These are phyloP conservation scores for Phoebastria nigripes DNA, from an alignment of 2,797 vertebrate species.

Conservation along the genomic window DNA sequence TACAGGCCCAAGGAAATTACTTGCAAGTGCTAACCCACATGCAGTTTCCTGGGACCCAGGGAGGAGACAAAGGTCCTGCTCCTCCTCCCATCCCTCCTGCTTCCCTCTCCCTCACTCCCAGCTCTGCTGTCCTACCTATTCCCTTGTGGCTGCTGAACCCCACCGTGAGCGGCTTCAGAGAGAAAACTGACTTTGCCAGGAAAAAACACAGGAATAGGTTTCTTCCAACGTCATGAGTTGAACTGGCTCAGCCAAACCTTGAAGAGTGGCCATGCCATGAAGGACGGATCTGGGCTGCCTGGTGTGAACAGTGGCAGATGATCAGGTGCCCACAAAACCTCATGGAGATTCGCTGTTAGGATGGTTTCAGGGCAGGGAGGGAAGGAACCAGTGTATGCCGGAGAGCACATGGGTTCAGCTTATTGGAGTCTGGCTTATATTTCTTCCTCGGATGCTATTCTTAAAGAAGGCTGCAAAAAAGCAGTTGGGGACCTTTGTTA, in stretches of 20 bases:
- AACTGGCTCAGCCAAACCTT: neutral
- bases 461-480: neutral
- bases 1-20: neutral
- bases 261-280: rapidly evolving
- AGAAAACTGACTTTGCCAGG: neutral
- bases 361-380: neutral
- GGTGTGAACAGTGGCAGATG: neutral
- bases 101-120: neutral
- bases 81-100: neutral
- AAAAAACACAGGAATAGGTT: neutral
- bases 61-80: neutral
- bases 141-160: neutral
- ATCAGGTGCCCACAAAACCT: neutral
- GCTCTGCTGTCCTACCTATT: neutral
- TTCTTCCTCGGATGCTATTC: neutral
- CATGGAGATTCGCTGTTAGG: neutral
- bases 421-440: neutral
- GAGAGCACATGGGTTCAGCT: neutral
- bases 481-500: neutral
- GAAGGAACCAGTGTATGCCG: neutral
- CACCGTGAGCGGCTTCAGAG: neutral
- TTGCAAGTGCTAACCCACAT: neutral
- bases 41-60: neutral
- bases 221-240: neutral
- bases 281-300: neutral